Conservation (phyloP, 2,888 invertebrate genomes). For the Nemoura dubitans region DNA sequence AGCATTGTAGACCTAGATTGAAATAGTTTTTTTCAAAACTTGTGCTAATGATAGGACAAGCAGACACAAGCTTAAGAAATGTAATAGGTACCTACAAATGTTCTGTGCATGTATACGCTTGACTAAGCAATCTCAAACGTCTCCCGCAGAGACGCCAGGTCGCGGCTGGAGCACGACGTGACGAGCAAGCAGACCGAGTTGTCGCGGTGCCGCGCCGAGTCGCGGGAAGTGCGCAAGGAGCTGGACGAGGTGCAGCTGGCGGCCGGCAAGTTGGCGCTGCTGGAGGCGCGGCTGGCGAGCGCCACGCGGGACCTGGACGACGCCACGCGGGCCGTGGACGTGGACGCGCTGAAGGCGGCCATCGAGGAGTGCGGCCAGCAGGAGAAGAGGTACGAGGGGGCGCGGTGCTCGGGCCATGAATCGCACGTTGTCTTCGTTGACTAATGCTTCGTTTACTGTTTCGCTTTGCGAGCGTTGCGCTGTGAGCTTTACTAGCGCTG, state of each 20-base stretch:
- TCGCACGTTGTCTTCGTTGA: slow-evolving; percentile 52
- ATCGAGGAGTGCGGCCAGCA: slow-evolving; percentile 68
- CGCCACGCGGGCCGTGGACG: slow-evolving; percentile 60
- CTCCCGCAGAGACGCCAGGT: slow-evolving; percentile 63
- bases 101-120: too few species aligned
- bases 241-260: slow-evolving; percentile 58
- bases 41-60: too few species aligned
- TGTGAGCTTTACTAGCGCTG: too few species aligned
- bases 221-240: neutral
- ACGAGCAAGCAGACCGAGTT: slow-evolving; percentile 67
- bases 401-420: too few species aligned
- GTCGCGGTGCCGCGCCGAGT: slow-evolving; percentile 62
- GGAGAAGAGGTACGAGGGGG: slow-evolving; percentile 64
- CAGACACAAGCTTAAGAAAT: too few species aligned
- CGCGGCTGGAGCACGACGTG: slow-evolving; percentile 74
- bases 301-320: slow-evolving; percentile 63
- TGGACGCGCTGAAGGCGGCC: slow-evolving; percentile 66
- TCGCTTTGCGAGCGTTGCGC: too few species aligned
- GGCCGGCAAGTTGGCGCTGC: slow-evolving; percentile 61
- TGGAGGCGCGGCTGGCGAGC: slow-evolving; percentile 64
- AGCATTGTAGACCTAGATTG: too few species aligned
- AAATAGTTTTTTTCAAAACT: too few species aligned
- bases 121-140: neutral
- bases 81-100: too few species aligned
- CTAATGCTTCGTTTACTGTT: neutral